Evolutionary conservation across 2,113 vertebrate genomes (phyloP), one percentile per base, ranked within the genome.

Genomic region (Pterocles orientalis): DNA sequence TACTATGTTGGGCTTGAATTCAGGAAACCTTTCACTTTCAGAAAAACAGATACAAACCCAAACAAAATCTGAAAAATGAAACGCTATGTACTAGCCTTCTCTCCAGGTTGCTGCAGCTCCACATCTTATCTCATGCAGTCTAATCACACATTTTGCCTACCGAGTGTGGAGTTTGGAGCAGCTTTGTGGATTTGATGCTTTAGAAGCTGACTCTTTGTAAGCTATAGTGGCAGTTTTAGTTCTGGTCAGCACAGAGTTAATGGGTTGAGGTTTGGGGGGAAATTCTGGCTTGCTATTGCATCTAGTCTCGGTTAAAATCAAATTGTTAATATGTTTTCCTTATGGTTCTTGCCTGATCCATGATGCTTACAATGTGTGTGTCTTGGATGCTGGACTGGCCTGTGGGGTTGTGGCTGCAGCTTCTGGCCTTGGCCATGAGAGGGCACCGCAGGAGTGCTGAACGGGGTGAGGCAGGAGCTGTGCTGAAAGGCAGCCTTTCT

Each of bases 391-490:
- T 20, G 15, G 7, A 28, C 1, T 12, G n/a, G 4, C 16, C 6
- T 1, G 23, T 19, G 58, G 3, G 43, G 43, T 50, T 23, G 5
- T 10, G 36, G 72, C 48, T 83, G 58, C 43, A 11, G 6, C 7
- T 34, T 36, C 25, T 16, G 47, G 48, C 53, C 34, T 6, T 62
- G 50, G 65, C 77, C 62, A 9, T 85, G n/a, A 6, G 88, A 28
- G 81, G 56, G 77, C 64, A 51, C 15, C 3, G 28, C 28, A 18
- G 16, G 39, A 91, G 34, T 4, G 39, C 24, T 3, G 24, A 25
- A 10, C 0, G 5, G 5, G 12, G 25, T 6, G 20, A 14, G 0
- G 10, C 10, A 2, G 57, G 14, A 31, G 8, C 3, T 2, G 10
- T 18, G 48, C 45, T 43, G 65, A 34, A 54, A 21, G 13, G 24